Percentiles rank a stretch among this genome's conserved stretches.
phyloP scores from a whole-genome alignment of 2,888 invertebrate species.

The Junonia oenone region DNA sequence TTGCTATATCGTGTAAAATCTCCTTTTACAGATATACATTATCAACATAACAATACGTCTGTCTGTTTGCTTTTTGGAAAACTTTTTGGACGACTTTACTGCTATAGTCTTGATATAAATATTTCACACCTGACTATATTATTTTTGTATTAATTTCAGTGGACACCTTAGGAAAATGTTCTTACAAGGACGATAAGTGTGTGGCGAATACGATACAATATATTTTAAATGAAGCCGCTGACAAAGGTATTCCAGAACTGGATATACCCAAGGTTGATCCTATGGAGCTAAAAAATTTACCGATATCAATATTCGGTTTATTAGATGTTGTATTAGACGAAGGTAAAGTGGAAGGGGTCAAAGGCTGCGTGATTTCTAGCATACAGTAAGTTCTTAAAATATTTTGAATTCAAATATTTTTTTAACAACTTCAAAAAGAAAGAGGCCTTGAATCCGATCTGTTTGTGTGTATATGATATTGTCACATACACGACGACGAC shows the following conservation, averaged over 20 bases:
- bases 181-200: constrained; percentile 25
- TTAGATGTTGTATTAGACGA: constrained; percentile 23
- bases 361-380: constrained; percentile 20
- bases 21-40: no score
- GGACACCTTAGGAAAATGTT: constrained; percentile 23
- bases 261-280: constrained; percentile 26
- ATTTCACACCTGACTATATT: no score
- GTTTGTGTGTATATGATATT: no score
- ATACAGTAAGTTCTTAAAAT: constrained; percentile 27
- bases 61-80: no score
- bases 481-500: no score
- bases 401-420: no score
- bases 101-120: not conserved
- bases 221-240: constrained; percentile 34
- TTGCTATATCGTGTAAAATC: no score
- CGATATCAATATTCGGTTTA: constrained; percentile 16
- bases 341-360: constrained; percentile 20
- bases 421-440: no score
- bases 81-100: no score
- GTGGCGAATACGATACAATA: constrained; percentile 16
- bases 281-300: constrained; percentile 18
- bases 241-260: constrained; percentile 35
- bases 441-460: no score
- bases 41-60: no score
- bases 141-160: constrained; percentile 15